These are phyloP conservation scores for Leptinotarsa texana DNA, from an alignment of 1,140 invertebrate species.

Conservation along the genomic window DNA sequence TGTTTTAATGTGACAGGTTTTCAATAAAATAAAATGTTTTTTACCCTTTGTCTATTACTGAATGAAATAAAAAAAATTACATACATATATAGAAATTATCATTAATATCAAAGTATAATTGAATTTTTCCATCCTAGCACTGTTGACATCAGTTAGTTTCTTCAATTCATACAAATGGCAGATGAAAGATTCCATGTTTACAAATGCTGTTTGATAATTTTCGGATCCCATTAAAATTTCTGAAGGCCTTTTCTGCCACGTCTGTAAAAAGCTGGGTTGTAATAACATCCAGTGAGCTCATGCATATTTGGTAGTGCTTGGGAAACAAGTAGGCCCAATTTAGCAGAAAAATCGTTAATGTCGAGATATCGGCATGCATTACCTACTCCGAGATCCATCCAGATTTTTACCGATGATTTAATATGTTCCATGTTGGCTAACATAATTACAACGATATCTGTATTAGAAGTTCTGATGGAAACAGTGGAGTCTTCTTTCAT, in stretches of 20 bases:
- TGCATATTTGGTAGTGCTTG: conserved; percentile 19
- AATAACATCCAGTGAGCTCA: too few species aligned
- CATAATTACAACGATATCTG: conserved; percentile 28
- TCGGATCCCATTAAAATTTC: neutral
- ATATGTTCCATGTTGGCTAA: conserved; percentile 11
- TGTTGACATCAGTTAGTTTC: neutral
- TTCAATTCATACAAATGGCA: too few species aligned
- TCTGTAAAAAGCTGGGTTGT: too few species aligned
- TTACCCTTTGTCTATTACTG: too few species aligned
- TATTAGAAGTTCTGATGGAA: conserved; percentile 30
- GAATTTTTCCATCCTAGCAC: neutral
- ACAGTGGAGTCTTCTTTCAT: conserved; percentile 19
- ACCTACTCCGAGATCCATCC: neutral
- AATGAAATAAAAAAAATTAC: too few species aligned
- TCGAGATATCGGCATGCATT: conserved; percentile 31
- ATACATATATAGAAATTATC: too few species aligned
- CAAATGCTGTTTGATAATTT: neutral
- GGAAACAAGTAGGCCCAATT: conserved; percentile 24
- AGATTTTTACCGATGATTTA: neutral
- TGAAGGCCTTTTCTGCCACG: conserved; percentile 6
- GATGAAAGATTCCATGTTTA: too few species aligned
- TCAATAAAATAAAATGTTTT: too few species aligned
- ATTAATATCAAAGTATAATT: too few species aligned
- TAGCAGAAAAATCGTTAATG: conserved; percentile 25
- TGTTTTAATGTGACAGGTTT: too few species aligned